Evolutionary conservation across 2,888 invertebrate genomes (phyloP).

Genomic region (Euzophera pinguis): DNA sequence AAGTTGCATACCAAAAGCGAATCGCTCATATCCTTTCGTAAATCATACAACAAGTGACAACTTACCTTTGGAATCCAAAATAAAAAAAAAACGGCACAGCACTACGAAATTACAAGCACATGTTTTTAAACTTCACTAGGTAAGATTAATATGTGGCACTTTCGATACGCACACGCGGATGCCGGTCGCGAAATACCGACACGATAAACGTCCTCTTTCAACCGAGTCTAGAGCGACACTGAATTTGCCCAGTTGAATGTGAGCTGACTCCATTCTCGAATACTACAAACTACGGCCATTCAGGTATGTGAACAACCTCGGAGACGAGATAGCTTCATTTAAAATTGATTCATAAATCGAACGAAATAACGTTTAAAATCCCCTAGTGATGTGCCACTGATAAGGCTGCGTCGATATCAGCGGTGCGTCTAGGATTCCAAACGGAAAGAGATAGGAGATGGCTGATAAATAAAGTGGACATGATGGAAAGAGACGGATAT

Average conservation of each 20-base stretch:
- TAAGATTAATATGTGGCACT: conserved; percentile 48
- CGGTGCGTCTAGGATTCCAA: conserved; percentile 71
- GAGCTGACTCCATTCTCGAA: conserved; percentile 60
- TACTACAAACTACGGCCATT: conserved; percentile 74
- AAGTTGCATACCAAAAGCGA: conserved; percentile 66
- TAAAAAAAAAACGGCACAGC: conserved; percentile 35
- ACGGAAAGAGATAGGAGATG: conserved; percentile 53
- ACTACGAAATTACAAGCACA: conserved; percentile 51
- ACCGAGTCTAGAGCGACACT: conserved; percentile 45
- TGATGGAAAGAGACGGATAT: conserved; percentile 39
- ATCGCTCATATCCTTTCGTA: conserved; percentile 54
- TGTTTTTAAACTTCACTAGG: conserved; percentile 57
- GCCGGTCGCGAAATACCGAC: conserved; percentile 31
- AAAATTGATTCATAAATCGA: conserved; percentile 43
- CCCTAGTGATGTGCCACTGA: conserved; percentile 41
- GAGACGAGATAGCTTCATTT: conserved; percentile 36
- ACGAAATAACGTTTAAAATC: conserved; percentile 42
- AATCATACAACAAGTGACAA: conserved; percentile 47
- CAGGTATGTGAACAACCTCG: conserved; percentile 73
- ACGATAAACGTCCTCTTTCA: conserved; percentile 26
- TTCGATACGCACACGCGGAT: conserved; percentile 44
- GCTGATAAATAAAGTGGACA: conserved; percentile 16
- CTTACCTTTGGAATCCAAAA: conserved; percentile 49
- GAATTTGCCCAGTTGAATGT: conserved; percentile 46
- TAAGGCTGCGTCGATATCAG: conserved; percentile 78